phyloP scores from a whole-genome alignment of 1,140 invertebrate genomes.

The Drusus annulatus region DNA sequence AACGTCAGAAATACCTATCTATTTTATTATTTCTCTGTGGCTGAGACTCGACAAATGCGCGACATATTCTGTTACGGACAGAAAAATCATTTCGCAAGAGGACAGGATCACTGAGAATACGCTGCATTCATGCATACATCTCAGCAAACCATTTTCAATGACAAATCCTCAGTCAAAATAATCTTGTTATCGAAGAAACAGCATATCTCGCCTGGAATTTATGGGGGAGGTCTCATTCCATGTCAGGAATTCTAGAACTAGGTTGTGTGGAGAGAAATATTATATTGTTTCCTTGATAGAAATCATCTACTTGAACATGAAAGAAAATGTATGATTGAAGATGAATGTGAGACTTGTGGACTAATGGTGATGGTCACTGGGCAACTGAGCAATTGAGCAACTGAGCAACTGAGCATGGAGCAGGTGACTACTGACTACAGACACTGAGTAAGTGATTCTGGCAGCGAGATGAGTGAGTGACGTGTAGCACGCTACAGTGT shows the following conservation, averaged over 20 bases:
- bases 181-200: slow-evolving; percentile 11
- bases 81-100: slow-evolving; percentile 4
- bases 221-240: slow-evolving; percentile 5
- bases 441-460: too few species aligned
- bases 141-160: slow-evolving; percentile 29
- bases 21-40: slow-evolving; percentile 17
- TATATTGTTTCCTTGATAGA: slow-evolving; percentile 24
- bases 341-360: slow-evolving; percentile 47
- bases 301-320: slow-evolving; percentile 49
- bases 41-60: not conserved
- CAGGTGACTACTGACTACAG: too few species aligned
- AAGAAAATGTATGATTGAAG: slow-evolving; percentile 54
- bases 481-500: not conserved
- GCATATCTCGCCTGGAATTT: slow-evolving; percentile 1
- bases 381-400: slow-evolving; percentile 19
- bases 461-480: not conserved
- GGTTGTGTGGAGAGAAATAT: slow-evolving; percentile 29
- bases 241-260: slow-evolving; percentile 17
- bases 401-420: slow-evolving; percentile 5
- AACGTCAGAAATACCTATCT: slow-evolving; percentile 13
- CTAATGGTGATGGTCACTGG: slow-evolving; percentile 41
- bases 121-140: slow-evolving; percentile 38
- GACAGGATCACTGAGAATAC: not conserved
- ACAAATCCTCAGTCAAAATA: not conserved
- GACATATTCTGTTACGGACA: slow-evolving; percentile 15